Evolutionary conservation across 2,888 invertebrate genomes (phyloP).

Genomic region (Enoplolaimus lenunculus): DNA sequence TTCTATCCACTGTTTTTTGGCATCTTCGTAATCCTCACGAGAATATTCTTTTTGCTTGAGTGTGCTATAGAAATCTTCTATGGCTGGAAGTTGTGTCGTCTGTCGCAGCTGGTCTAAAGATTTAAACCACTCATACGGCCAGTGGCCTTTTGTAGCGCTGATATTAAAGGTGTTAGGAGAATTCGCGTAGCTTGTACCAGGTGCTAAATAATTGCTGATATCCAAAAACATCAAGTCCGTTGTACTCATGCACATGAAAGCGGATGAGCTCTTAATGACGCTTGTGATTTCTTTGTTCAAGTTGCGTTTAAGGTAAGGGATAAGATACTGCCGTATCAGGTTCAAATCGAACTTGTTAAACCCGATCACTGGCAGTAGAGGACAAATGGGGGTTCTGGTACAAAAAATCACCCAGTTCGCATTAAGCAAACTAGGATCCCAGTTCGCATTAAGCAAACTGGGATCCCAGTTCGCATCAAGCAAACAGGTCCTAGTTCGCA

Average conservation of each 20-base stretch:
- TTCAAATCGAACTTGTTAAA: background rate
- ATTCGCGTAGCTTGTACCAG: background rate
- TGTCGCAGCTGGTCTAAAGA: background rate
- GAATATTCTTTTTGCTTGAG: background rate
- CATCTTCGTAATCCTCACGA: background rate
- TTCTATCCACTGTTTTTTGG: background rate
- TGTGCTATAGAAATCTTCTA: background rate
- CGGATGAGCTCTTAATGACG: background rate
- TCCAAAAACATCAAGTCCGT: background rate
- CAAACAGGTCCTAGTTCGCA: too few relatives aligned
- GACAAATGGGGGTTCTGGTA: too few relatives aligned
- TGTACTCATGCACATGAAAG: background rate
- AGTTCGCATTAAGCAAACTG: too few relatives aligned
- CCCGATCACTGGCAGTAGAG: background rate
- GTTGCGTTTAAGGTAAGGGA: background rate
- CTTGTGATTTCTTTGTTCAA: background rate
- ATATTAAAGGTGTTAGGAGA: background rate
- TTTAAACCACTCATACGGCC: background rate
- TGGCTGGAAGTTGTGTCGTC: background rate
- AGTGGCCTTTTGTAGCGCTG: background rate
- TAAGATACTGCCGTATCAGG: background rate
- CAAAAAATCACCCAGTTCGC: too few relatives aligned
- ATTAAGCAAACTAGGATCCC: too few relatives aligned
- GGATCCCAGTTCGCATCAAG: too few relatives aligned
- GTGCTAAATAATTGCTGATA: background rate